These are phyloP conservation scores for Lota lota DNA, from an alignment of 2,113 vertebrate species.

Conservation along the genomic window DNA sequence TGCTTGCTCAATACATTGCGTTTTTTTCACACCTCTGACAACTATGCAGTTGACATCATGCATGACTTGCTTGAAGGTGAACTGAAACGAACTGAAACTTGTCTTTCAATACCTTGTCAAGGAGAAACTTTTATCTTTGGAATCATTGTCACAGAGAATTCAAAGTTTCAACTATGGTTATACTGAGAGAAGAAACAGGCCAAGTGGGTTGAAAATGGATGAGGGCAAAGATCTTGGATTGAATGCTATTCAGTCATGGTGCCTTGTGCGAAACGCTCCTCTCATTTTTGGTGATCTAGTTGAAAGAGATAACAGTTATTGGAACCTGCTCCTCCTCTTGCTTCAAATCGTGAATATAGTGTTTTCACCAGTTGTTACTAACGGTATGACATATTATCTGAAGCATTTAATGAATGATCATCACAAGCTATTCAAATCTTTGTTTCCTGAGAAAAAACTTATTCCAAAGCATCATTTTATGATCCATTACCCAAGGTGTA, in stretches of 20 bases:
- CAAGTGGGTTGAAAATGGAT: slow-evolving; percentile 23
- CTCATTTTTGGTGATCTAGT: slow-evolving; percentile 20
- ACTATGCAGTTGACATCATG: too few relatives aligned
- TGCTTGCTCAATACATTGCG: too few relatives aligned
- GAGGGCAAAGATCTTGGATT: slow-evolving; percentile 17
- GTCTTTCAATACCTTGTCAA: slow-evolving; percentile 17
- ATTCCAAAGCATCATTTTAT: slow-evolving; percentile 16
- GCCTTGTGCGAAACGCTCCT: slow-evolving; percentile 1
- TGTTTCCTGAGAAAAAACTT: slow-evolving; percentile 7
- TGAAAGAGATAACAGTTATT: slow-evolving; percentile 8
- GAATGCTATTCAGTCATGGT: slow-evolving; percentile 13
- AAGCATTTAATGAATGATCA: slow-evolving; percentile 9
- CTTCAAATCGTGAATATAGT: slow-evolving; percentile 3
- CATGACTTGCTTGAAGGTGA: too few relatives aligned
- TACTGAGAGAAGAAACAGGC: slow-evolving; percentile 15
- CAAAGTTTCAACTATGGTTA: slow-evolving; percentile 27
- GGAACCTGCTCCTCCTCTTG: neutral
- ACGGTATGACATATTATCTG: slow-evolving; percentile 10
- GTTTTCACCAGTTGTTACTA: neutral
- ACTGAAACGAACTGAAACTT: neutral
- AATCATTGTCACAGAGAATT: too few relatives aligned
- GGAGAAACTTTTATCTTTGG: slow-evolving; percentile 5
- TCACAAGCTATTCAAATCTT: slow-evolving; percentile 4
- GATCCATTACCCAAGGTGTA: slow-evolving; percentile 10
- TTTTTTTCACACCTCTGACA: too few relatives aligned